phyloP scores from a whole-genome alignment of 2,888 invertebrate species.

The Lamproptera curius region DNA sequence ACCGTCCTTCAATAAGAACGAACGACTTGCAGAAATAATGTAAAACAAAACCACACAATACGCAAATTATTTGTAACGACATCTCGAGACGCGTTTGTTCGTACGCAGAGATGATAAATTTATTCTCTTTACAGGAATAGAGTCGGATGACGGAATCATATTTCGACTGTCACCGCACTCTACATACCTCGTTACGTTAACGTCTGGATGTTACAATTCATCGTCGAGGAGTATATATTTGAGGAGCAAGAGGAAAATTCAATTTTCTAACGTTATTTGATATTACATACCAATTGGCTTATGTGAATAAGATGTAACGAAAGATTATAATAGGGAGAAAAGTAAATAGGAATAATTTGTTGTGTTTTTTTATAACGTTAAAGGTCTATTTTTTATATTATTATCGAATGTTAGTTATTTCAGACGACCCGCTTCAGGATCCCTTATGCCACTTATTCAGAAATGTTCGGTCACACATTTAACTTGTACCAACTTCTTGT shows the following conservation, averaged over 20 bases:
- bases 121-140: conserved; percentile 25
- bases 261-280: conserved; percentile 13
- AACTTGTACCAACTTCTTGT: too few relatives aligned
- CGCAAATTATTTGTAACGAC: conserved; percentile 23
- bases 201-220: conserved; percentile 22
- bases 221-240: conserved; percentile 10
- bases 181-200: conserved; percentile 25
- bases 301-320: too few relatives aligned
- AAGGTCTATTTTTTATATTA: too few relatives aligned
- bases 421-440: too few relatives aligned
- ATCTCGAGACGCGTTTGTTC: conserved; percentile 23
- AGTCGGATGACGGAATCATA: conserved; percentile 17
- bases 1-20: conserved; percentile 15
- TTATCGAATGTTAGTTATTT: too few relatives aligned
- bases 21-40: conserved; percentile 13
- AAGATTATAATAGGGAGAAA: too few relatives aligned
- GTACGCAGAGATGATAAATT: conserved; percentile 24
- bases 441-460: too few relatives aligned
- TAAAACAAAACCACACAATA: conserved; percentile 7
- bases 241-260: conserved; percentile 11
- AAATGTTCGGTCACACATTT: too few relatives aligned
- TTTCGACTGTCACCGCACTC: conserved; percentile 22
- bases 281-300: too few relatives aligned
- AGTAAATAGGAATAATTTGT: too few relatives aligned
- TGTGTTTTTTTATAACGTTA: too few relatives aligned